These are phyloP conservation scores for Nemotelus nigrinus DNA, from an alignment of 2,888 invertebrate species.

Conservation along the genomic window DNA sequence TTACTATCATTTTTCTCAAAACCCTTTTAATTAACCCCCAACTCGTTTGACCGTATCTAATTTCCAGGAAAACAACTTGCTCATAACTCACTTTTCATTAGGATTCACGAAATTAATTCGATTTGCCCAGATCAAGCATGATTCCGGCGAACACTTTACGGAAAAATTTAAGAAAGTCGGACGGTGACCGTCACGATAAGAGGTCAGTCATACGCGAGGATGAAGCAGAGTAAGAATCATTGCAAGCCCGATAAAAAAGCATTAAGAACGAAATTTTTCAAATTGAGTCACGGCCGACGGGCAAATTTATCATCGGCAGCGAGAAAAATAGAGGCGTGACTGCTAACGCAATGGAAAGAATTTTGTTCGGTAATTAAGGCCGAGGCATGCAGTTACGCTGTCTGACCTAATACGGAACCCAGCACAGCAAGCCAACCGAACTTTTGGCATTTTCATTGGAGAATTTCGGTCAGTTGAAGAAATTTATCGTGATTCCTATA, in stretches of 20 bases:
- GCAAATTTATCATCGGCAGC: slow-evolving; percentile 29
- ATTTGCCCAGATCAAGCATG: slow-evolving; percentile 10
- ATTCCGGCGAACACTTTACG: slow-evolving; percentile 18
- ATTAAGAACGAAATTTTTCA: slow-evolving; percentile 25
- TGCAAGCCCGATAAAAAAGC: not conserved
- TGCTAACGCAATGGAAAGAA: slow-evolving; percentile 11
- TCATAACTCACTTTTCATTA: slow-evolving; percentile 28
- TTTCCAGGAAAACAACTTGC: slow-evolving; percentile 3
- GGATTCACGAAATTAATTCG: slow-evolving; percentile 30
- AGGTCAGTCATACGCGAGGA: not conserved
- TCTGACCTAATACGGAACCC: not conserved
- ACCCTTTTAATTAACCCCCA: slow-evolving; percentile 31
- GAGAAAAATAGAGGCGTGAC: slow-evolving; percentile 16
- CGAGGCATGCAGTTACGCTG: slow-evolving; percentile 8
- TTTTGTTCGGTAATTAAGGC: slow-evolving; percentile 25
- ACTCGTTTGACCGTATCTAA: not conserved
- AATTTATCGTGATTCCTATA: slow-evolving; percentile 50
- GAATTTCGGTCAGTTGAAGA: not conserved
- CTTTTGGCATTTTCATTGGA: not conserved
- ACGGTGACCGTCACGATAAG: too few species aligned
- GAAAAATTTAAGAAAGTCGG: not conserved
- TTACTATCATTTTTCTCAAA: not conserved
- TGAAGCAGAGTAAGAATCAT: not conserved
- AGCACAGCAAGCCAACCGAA: not conserved
- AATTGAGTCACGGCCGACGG: slow-evolving; percentile 33